These are phyloP conservation scores for Nasonovia ribisnigri DNA, from an alignment of 2,888 invertebrate genomes.

Conservation along the genomic window DNA sequence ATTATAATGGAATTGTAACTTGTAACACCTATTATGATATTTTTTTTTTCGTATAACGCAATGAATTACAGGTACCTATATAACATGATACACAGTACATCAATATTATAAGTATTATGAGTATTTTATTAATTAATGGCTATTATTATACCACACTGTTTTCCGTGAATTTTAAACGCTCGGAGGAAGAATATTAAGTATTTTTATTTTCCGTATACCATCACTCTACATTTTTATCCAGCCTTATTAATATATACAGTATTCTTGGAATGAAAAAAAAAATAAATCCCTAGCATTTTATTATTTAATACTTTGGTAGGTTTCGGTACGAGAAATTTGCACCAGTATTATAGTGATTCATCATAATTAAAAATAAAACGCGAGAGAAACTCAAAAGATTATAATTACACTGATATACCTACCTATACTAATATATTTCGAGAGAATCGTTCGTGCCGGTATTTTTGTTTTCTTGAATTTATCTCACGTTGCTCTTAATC, in stretches of 20 bases:
- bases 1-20: neutral
- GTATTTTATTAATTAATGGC: neutral
- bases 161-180: neutral
- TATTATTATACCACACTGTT: neutral
- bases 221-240: neutral
- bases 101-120: neutral
- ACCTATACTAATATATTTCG: neutral
- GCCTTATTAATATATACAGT: neutral
- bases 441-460: neutral
- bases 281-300: neutral
- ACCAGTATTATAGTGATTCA: conserved; percentile 2
- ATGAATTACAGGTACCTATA: neutral
- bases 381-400: neutral
- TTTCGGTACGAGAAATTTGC: neutral
- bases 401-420: conserved; percentile 27
- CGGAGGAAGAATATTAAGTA: neutral
- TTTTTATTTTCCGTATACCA: neutral
- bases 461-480: conserved; percentile 26
- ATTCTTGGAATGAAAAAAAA: neutral
- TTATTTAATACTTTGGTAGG: neutral
- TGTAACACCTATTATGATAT: neutral
- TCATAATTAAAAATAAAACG: conserved; percentile 38
- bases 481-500: neutral
- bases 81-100: neutral
- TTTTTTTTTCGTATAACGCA: neutral